Conservation (phyloP, 2,888 invertebrate species). For the Dynastes tityus region DNA sequence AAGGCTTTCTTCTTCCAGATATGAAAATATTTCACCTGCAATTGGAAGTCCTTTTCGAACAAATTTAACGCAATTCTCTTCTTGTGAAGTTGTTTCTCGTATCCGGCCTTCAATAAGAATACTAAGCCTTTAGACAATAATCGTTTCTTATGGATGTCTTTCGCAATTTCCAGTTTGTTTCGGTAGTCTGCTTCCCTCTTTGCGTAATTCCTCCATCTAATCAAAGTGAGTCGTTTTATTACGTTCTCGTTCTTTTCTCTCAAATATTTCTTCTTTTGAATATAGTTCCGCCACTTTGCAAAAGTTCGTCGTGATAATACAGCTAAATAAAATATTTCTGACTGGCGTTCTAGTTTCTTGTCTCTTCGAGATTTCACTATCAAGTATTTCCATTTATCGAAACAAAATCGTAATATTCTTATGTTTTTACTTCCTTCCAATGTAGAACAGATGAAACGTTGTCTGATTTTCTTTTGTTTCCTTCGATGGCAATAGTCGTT, state of each 20-base stretch:
- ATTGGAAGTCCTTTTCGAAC: conserved; percentile 55
- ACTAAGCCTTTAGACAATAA: conserved; percentile 58
- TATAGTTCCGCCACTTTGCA: not conserved
- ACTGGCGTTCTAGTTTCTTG: conserved; percentile 2
- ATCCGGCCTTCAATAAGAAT: conserved; percentile 58
- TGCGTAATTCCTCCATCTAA: conserved; percentile 53
- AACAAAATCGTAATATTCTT: conserved; percentile 43
- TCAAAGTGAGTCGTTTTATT: conserved; percentile 38
- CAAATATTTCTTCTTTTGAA: not conserved
- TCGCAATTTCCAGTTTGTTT: conserved; percentile 57
- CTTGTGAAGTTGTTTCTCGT: conserved; percentile 55
- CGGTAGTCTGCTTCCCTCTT: conserved; percentile 52
- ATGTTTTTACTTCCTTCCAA: conserved; percentile 46
- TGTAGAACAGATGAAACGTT: not conserved
- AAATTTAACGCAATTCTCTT: conserved; percentile 52
- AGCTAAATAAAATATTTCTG: conserved; percentile 1
- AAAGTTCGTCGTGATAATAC: not conserved
- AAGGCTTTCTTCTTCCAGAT: conserved; percentile 61
- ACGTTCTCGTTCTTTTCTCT: not conserved
- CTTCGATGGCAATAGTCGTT: conserved; percentile 33
- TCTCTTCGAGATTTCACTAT: conserved; percentile 3
- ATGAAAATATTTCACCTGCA: conserved; percentile 61
- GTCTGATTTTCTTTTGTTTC: conserved; percentile 18
- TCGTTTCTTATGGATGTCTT: conserved; percentile 57
- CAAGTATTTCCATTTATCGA: conserved; percentile 54